Conservation (phyloP, 2,797 vertebrate genomes). For the Scolopax bukidnonensis region DNA sequence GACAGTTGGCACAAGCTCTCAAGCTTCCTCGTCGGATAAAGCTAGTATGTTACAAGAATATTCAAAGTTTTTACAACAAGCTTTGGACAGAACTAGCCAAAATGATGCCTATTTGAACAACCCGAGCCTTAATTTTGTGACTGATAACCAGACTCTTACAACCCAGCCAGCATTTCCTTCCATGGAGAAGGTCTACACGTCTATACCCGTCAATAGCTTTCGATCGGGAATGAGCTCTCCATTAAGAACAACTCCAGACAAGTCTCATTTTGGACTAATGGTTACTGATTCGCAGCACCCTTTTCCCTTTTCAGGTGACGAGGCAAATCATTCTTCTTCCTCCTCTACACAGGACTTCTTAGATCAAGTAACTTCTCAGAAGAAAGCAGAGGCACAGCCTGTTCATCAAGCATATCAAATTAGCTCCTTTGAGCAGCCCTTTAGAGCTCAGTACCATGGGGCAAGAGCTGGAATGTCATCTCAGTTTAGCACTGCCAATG, state of each 20-base stretch:
- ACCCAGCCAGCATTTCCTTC: slow-evolving; percentile 94
- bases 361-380: slow-evolving; percentile 96
- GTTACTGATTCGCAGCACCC: slow-evolving; percentile 96
- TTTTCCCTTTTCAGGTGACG: slow-evolving; percentile 97
- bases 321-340: slow-evolving; percentile 92
- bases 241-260: slow-evolving; percentile 92
- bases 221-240: slow-evolving; percentile 96
- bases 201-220: slow-evolving; percentile 90
- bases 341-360: slow-evolving; percentile 96
- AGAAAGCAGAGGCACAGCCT: slow-evolving; percentile 93
- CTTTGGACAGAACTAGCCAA: slow-evolving; percentile 99
- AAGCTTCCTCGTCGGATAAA: slow-evolving; percentile 91
- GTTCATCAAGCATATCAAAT: slow-evolving; percentile 97
- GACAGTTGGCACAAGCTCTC: slow-evolving; percentile 84
- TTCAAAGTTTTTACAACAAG: slow-evolving; percentile 98
- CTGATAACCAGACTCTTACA: slow-evolving; percentile 91
- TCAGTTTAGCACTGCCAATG: slow-evolving; percentile 95
- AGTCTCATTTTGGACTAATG: slow-evolving; percentile 96
- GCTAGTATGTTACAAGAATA: slow-evolving; percentile 98
- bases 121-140: slow-evolving; percentile 95
- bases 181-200: slow-evolving; percentile 92
- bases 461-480: slow-evolving; percentile 90
- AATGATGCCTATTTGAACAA: slow-evolving; percentile 99
- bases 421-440: slow-evolving; percentile 95
- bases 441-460: slow-evolving; percentile 93